Percentiles rank a stretch among this genome's conserved stretches.
These are phyloP conservation scores for Prunella himalayana DNA, from an alignment of 2,113 vertebrate genomes.

Conservation along the genomic window DNA sequence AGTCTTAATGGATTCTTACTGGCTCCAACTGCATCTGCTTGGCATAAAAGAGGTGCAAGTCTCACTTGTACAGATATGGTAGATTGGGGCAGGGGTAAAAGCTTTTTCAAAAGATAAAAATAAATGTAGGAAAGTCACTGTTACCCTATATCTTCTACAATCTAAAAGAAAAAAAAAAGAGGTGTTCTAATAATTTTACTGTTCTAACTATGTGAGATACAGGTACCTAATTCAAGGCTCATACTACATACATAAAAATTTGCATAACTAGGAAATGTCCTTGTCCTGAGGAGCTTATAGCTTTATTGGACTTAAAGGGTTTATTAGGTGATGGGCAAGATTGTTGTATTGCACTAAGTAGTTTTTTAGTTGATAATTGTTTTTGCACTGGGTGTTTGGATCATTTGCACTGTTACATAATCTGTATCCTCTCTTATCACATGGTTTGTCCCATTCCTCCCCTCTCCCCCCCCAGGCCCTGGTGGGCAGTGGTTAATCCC, in stretches of 20 bases:
- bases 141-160: background rate
- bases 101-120: background rate
- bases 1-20: background rate
- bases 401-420: too few species aligned
- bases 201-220: background rate
- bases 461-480: too few species aligned
- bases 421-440: too few species aligned
- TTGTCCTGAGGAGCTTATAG: background rate
- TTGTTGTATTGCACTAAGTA: too few species aligned
- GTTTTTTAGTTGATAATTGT: too few species aligned
- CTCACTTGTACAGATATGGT: background rate
- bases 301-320: background rate
- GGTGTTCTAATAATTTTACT: background rate
- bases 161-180: background rate
- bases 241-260: background rate
- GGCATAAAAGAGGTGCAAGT: background rate
- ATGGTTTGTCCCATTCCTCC: too few species aligned
- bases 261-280: background rate
- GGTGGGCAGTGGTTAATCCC: too few species aligned
- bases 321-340: background rate
- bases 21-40: background rate
- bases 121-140: background rate
- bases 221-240: background rate
- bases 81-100: background rate
- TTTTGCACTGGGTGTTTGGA: too few species aligned